A percentile compares a stretch with the other conserved stretches of the same genome.
phyloP scores from a whole-genome alignment of 2,113 vertebrate species.

The Hippocampus guttulatus region DNA sequence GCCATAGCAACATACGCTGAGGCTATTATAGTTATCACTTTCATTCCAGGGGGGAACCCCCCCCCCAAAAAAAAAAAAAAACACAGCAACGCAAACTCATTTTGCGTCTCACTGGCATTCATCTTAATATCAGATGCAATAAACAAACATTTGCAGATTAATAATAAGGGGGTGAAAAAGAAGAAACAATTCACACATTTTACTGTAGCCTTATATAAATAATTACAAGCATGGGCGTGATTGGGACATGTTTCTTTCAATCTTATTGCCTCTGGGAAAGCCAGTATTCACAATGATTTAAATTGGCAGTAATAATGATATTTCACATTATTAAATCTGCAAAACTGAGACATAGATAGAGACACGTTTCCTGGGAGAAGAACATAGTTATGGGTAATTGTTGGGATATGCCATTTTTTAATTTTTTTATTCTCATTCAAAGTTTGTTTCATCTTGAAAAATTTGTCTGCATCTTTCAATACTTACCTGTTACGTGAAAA shows the following conservation, averaged over 20 bases:
- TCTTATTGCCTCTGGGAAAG: not conserved
- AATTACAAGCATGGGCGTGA: not conserved
- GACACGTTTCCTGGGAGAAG: no score
- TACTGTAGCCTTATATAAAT: slow-evolving; percentile 2
- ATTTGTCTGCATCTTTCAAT: slow-evolving; percentile 10
- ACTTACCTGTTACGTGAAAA: not conserved
- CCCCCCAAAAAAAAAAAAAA: no score
- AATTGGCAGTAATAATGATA: not conserved
- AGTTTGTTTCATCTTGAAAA: not conserved
- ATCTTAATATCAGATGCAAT: slow-evolving; percentile 19
- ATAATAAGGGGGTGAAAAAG: slow-evolving; percentile 17
- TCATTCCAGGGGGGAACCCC: not conserved
- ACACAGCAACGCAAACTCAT: not conserved
- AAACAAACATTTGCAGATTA: slow-evolving; percentile 29
- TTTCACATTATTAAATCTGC: not conserved
- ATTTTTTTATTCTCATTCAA: not conserved
- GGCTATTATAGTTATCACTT: slow-evolving; percentile 4
- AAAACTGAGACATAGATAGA: not conserved
- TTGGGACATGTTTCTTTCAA: not conserved
- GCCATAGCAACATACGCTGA: slow-evolving; percentile 4
- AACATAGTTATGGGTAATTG: no score
- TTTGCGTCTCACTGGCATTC: not conserved
- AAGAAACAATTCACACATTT: slow-evolving; percentile 21
- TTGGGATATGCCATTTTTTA: not conserved
- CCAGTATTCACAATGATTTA: not conserved